phyloP scores from a whole-genome alignment of 2,888 invertebrate genomes.

The Lamellibrachia satsuma region DNA sequence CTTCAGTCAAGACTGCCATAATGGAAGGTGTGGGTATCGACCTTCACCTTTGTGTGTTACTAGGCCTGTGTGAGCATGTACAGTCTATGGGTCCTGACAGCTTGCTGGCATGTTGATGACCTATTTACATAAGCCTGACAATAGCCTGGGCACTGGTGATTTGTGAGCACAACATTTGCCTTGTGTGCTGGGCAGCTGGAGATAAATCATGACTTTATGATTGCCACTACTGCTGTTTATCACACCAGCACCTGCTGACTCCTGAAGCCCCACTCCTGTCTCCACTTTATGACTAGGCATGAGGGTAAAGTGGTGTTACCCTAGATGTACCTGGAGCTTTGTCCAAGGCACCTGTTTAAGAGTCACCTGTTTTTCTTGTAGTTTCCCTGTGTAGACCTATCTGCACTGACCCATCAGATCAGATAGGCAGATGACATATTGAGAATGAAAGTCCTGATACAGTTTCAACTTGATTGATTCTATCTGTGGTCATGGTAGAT shows the following conservation, averaged over 20 bases:
- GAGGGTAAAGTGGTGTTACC: constrained; percentile 12
- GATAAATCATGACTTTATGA: background rate
- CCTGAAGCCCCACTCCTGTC: background rate
- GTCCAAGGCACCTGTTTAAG: background rate
- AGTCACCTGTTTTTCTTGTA: background rate
- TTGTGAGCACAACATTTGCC: constrained; percentile 2
- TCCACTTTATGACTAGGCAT: background rate
- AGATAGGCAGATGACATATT: constrained; percentile 6
- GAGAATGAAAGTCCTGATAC: constrained; percentile 12
- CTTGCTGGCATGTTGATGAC: background rate
- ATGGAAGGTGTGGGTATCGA: constrained; percentile 5
- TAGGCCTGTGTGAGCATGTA: background rate
- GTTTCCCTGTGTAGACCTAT: background rate
- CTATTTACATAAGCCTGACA: background rate
- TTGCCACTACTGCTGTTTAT: background rate
- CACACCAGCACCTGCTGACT: background rate
- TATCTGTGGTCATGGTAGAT: constrained; percentile 10
- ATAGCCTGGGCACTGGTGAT: background rate
- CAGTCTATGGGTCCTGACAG: constrained; percentile 17
- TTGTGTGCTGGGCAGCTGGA: background rate
- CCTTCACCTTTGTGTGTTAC: background rate
- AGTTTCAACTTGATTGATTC: background rate
- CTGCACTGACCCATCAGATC: background rate
- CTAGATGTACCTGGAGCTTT: constrained; percentile 5
- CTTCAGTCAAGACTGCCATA: background rate